phyloP scores from a whole-genome alignment of 2,888 invertebrate species.

The Polyploca ridens region DNA sequence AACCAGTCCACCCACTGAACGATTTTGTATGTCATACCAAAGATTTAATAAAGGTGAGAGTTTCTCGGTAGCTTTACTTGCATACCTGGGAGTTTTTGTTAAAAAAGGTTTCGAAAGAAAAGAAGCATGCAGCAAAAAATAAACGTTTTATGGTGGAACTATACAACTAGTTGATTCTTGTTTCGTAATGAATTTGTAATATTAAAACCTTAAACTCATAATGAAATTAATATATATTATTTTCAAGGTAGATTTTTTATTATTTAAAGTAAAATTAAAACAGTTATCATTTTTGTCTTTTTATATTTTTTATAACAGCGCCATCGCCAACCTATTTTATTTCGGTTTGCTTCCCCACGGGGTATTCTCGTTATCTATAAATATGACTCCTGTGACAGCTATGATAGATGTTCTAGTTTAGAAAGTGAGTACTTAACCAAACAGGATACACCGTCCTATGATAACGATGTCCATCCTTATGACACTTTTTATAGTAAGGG shows the following conservation, averaged over 20 bases:
- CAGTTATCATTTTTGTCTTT: too few species aligned
- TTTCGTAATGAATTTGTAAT: background rate
- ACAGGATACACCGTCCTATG: slow-evolving; percentile 71
- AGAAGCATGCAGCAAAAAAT: background rate
- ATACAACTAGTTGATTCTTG: background rate
- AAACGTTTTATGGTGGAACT: background rate
- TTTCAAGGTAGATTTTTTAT: background rate
- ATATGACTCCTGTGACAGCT: slow-evolving; percentile 65
- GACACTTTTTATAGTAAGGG: slow-evolving; percentile 47
- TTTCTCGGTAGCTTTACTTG: slow-evolving; percentile 41
- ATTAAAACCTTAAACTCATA: background rate
- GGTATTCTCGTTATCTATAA: slow-evolving; percentile 63
- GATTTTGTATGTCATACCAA: slow-evolving; percentile 66
- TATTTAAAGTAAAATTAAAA: background rate
- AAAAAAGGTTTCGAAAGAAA: background rate
- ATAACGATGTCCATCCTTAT: slow-evolving; percentile 70
- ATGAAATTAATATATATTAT: background rate
- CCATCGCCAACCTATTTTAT: background rate
- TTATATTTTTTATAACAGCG: too few species aligned
- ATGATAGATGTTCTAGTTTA: slow-evolving; percentile 75
- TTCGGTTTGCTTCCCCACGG: slow-evolving; percentile 36
- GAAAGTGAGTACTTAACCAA: slow-evolving; percentile 65
- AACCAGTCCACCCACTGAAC: slow-evolving; percentile 79
- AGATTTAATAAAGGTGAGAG: slow-evolving; percentile 55
- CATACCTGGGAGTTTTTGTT: slow-evolving; percentile 7